Conservation (phyloP, 2,888 invertebrate genomes). For the Stramonita haemastoma region DNA sequence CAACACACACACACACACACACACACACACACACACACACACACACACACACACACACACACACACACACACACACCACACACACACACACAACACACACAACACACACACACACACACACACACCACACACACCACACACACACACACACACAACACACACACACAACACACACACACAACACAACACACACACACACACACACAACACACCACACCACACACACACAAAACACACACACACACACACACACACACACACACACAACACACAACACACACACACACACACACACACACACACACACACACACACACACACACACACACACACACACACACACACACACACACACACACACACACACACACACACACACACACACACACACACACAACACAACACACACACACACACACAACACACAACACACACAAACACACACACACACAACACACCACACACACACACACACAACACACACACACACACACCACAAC, state of each 20-base stretch:
- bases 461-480: background rate
- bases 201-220: background rate
- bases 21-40: background rate
- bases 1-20: too few species aligned
- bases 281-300: background rate
- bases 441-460: background rate
- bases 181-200: background rate
- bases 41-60: background rate
- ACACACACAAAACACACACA: background rate
- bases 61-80: background rate
- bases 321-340: background rate
- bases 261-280: background rate
- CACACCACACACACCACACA: background rate
- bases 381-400: background rate
- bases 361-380: background rate
- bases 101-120: too few species aligned
- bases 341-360: constrained; percentile 10
- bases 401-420: background rate
- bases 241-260: background rate
- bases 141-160: background rate
- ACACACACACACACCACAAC: too few species aligned
- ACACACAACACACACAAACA: background rate
- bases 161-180: background rate
- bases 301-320: background rate
- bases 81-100: too few species aligned